Conservation (phyloP, 1,140 invertebrate genomes). For the Drosophila busckii region DNA sequence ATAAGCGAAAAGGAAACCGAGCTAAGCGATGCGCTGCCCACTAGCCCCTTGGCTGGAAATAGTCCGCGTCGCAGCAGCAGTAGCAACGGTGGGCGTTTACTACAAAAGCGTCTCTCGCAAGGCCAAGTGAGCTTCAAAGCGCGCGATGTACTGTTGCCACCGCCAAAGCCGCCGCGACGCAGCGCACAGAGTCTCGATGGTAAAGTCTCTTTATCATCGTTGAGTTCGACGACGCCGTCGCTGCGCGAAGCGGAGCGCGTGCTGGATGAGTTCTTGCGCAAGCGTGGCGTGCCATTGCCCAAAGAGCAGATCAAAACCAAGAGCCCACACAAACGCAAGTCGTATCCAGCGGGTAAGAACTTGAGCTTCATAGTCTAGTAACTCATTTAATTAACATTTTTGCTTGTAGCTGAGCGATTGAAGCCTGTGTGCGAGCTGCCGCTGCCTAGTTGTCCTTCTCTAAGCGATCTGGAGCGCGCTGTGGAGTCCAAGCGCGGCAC, state of each 20-base stretch:
- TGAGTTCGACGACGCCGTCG: slow-evolving; percentile 58
- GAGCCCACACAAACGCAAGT: slow-evolving; percentile 48
- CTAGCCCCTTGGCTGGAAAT: slow-evolving; percentile 7
- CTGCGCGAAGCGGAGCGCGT: slow-evolving; percentile 63
- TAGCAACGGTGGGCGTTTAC: slow-evolving; percentile 40
- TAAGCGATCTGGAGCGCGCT: slow-evolving; percentile 66
- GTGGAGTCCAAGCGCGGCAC: slow-evolving; percentile 53
- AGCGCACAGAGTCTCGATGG: slow-evolving; percentile 51
- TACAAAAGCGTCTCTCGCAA: slow-evolving; percentile 58
- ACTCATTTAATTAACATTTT: background rate
- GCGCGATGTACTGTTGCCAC: slow-evolving; percentile 36
- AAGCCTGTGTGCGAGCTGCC: slow-evolving; percentile 20
- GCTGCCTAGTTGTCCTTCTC: slow-evolving; percentile 55
- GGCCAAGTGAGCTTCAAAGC: slow-evolving; percentile 50
- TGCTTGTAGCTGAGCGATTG: slow-evolving; percentile 43
- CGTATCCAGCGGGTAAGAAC: slow-evolving; percentile 65
- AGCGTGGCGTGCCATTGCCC: slow-evolving; percentile 45
- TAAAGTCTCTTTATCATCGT: slow-evolving; percentile 44
- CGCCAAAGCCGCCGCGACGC: slow-evolving; percentile 64
- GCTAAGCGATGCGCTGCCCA: slow-evolving; percentile 11
- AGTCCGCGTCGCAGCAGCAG: slow-evolving; percentile 40
- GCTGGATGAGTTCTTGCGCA: slow-evolving; percentile 59
- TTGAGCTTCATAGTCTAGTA: no score
- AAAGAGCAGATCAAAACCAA: slow-evolving; percentile 14
- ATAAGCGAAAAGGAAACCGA: slow-evolving; percentile 57